Evolutionary conservation across 2,797 vertebrate genomes (phyloP), one percentile per base, ranked within the genome.

Genomic region (Tachyglossus aculeatus): DNA sequence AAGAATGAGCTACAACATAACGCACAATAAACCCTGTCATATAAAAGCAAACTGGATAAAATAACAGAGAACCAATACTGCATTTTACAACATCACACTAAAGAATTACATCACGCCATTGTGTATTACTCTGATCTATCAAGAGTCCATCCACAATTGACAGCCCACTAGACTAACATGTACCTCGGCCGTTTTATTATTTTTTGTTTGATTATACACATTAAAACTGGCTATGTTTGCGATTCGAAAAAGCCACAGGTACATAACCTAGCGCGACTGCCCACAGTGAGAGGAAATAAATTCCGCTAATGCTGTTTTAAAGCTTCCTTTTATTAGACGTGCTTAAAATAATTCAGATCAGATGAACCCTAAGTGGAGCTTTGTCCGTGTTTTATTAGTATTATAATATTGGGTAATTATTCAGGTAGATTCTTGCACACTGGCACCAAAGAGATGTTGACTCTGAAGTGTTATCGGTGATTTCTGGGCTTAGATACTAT

Each of bases 1-100:
- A 94, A 93, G 94, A 94, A 95, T 95, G 95, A 95, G 94, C 93
- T 95, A 94, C 94, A 94, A 94, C 92, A 94, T 93, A 94, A 96
- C 85, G 94, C 94, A 94, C 95, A 94, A 96, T 96, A 96, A 97
- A 96, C 94, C 94, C 91, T 95, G 94, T 95, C 95, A 94, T 94
- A 95, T 95, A 96, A 96, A 96, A 94, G 92, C 92, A 93, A 96
- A 95, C 92, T 90, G 94, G 92, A 94, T 96, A 96, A 96, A 97
- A 96, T 95, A 96, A 95, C 95, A 94, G 94, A n/a, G n/a, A 92
- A 94, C 94, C 95, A 95, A 96, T 95, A 93, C 93, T 92, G 91
- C 93, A 86, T 96, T 96, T 96, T 96, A 96, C 90, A 93, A 93
- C 88, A 91, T 85, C 87, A 87, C 85, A 89, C 91, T 94, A 91